Evolutionary conservation across 2,797 vertebrate species (phyloP), one percentile per base, ranked within the genome.

Genomic region (Gambelia wislizenii): DNA sequence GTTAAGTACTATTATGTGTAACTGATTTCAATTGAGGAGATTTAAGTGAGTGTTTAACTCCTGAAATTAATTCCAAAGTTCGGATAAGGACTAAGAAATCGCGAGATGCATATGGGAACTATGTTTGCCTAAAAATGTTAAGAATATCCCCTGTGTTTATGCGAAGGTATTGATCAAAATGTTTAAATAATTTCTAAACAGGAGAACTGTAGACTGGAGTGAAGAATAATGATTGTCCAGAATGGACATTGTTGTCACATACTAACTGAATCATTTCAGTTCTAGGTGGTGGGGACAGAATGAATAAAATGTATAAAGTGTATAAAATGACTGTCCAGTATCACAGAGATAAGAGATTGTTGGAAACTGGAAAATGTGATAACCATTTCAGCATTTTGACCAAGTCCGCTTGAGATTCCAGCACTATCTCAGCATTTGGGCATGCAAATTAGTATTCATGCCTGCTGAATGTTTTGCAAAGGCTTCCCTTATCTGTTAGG

Each of bases 391-490:
- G 76, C n/a, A 1, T 92, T 93, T 89, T 89, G 92, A 87, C 93
- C 91, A 93, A 96, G 94, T 91, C 91, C 84, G 70, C 69, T 90
- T 47, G 49, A 88, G 90, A 91, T 93, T 95, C 92, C 92, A 90
- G 87, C 93, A 94, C 96, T 96, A 95, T 96, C 95, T 97, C 96
- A 96, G 92, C 91, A 91, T 84, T 95, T 85, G 94, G 95, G 95
- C 95, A 96, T 95, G 95, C 89, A 88, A 84, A 81, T 95, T 96
- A 94, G 94, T 95, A 91, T 95, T 96, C 93, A 93, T 88, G 92
- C 90, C 92, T 92, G 90, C 91, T 90, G 94, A 95, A 93, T 95
- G 89, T 85, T 92, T 94, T 93, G 92, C 87, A 86, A 86, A 91
- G 91, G 94, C 93, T 93, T 90, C 92, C 94, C 88, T 70, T 94